Base-by-base conservation (phyloP, 2,888 invertebrate genomes). In the Dioctria linearis region DNA sequence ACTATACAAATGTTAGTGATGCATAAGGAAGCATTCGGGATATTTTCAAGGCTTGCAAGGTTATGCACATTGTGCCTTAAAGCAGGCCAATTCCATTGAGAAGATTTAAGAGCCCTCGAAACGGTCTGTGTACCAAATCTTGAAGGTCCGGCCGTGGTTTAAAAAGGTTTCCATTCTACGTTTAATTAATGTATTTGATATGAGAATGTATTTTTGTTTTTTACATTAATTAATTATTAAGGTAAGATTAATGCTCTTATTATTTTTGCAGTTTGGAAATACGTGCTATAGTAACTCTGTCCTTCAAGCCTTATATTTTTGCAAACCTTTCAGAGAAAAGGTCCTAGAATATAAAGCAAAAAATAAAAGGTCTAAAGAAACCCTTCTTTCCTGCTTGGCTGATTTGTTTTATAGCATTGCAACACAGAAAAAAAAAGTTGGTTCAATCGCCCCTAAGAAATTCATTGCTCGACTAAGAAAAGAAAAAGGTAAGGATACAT, bases 241-340 rank as follows among this genome's bases (percentile, higher is more conserved):
- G 3, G 25, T 75, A n/a, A 13, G 42, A 43, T 75, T 57, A 13
- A 40, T 8, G 63, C 25, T 49, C 49, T 13, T 39, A 59, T 43
- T 69, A 43, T 86, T 85, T 80, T 92, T 93, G 84, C 91, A 96
- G 95, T 99, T 99, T 92, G 99, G 99, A 85, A 99, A 99, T 90
- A 99, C 99, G 46, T 99, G 99, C 90, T 99, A 99, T 90, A 98
- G 98, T 89, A 99, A 99, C 90, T 99, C 99, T 65, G 99, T 99
- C 85, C 92, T 99, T 84, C 99, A 99, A 93, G 99, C 99, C 46
- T 91, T 99, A 84, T 99, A 99, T 90, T 99, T 99, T 90, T 99
- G 99, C 90, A 96, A 97, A 87, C 99, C 99, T 82, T 99, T 99
- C 89, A 93, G 99, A 88, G 99, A 99, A 87, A 98, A 97, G 90